Percentiles rank a stretch among this genome's conserved stretches.
Evolutionary conservation across 2,888 invertebrate genomes (phyloP).

Genomic region (Portevinia maculata): DNA sequence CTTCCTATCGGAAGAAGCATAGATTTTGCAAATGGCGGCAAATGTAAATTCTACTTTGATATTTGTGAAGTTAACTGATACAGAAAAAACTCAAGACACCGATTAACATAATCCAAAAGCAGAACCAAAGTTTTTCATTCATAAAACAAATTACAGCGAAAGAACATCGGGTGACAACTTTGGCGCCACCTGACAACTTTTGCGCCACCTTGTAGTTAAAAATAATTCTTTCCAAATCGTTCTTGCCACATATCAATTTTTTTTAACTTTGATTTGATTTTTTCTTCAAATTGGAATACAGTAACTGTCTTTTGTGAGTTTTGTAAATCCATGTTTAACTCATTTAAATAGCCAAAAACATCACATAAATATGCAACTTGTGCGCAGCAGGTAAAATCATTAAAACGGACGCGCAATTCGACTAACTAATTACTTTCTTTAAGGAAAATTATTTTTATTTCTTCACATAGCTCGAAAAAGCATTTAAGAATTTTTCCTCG

Average conservation of each 20-base stretch:
- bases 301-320: constrained; percentile 1
- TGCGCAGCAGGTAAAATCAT: constrained; percentile 26
- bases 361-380: constrained; percentile 11
- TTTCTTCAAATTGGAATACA: constrained; percentile 1
- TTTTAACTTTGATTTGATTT: neutral
- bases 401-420: neutral
- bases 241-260: neutral
- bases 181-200: too few relatives aligned
- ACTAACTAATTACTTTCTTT: neutral
- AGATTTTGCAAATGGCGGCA: too few relatives aligned
- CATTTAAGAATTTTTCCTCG: constrained; percentile 24
- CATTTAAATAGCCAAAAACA: constrained; percentile 9
- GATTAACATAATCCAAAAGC: too few relatives aligned
- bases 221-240: constrained; percentile 9
- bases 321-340: neutral
- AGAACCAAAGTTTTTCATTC: too few relatives aligned
- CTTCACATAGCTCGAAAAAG: constrained; percentile 7
- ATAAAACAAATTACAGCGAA: too few relatives aligned
- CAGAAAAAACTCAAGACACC: too few relatives aligned
- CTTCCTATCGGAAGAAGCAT: too few relatives aligned
- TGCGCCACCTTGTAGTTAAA: too few relatives aligned
- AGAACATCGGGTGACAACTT: too few relatives aligned
- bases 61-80: too few relatives aligned
- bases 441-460: neutral
- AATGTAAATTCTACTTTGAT: too few relatives aligned